phyloP scores from a whole-genome alignment of 2,113 vertebrate species.

The Paralichthys olivaceus region DNA sequence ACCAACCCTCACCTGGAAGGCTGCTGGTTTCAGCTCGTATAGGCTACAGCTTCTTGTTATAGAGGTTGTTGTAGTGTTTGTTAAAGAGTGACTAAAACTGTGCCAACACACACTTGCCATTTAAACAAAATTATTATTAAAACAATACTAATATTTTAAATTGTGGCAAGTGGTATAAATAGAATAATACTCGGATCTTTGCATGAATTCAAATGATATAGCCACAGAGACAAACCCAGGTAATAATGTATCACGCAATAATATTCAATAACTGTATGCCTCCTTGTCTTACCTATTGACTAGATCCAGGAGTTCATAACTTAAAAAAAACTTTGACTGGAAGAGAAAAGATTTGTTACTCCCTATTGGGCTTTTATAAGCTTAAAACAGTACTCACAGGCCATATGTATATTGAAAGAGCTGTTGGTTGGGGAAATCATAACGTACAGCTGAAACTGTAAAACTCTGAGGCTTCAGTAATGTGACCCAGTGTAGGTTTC shows the following conservation, averaged over 20 bases:
- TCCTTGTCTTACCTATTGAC: not conserved
- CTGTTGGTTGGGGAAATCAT: not conserved
- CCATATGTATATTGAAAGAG: not conserved
- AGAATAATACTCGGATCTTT: not conserved
- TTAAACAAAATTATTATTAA: not conserved
- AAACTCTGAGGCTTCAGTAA: not conserved
- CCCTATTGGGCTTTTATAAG: not conserved
- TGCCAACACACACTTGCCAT: slow-evolving; percentile 31
- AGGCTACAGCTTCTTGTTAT: not conserved
- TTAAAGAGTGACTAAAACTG: not conserved
- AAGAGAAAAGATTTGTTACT: not conserved
- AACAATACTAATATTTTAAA: slow-evolving; percentile 8
- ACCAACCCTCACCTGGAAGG: slow-evolving; percentile 6
- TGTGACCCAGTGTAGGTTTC: not conserved
- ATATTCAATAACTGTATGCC: not conserved
- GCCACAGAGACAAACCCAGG: not conserved
- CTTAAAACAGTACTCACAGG: slow-evolving; percentile 6
- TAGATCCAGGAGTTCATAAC: slow-evolving; percentile 7
- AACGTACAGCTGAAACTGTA: not conserved
- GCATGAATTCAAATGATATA: too few species aligned
- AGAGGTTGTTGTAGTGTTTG: not conserved
- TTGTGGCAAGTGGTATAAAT: not conserved
- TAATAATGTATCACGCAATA: slow-evolving; percentile 12
- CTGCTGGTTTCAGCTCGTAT: slow-evolving; percentile 34
- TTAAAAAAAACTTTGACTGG: not conserved